Evolutionary conservation across 2,888 invertebrate genomes (phyloP), one percentile per base, ranked within the genome.

Genomic region (Anodontia alba): DNA sequence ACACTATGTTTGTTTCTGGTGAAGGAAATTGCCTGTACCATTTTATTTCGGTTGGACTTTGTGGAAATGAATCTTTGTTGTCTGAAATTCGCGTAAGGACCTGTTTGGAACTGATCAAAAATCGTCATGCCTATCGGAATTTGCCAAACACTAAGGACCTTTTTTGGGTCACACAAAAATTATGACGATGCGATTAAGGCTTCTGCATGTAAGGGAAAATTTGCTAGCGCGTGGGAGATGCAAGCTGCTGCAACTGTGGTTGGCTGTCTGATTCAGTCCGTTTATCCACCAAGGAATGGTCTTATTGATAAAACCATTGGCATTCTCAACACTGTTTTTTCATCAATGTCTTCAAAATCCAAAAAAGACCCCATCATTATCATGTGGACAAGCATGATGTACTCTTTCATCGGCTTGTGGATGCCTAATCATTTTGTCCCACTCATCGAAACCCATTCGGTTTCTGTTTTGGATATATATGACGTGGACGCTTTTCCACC

Each of bases 381-480:
- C 17, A 73, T 74, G 66, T 74, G 67, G 74, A 66, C 74, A 29
- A 38, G 62, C 38, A 38, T n/a, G n/a, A n/a, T n/a, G n/a, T n/a
- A n/a, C n/a, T n/a, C n/a, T n/a, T n/a, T n/a, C n/a, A n/a, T n/a
- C n/a, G n/a, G n/a, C n/a, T n/a, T n/a, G n/a, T n/a, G n/a, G n/a
- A n/a, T n/a, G n/a, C n/a, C n/a, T n/a, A n/a, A n/a, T n/a, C n/a
- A n/a, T n/a, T n/a, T n/a, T n/a, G n/a, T n/a, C n/a, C n/a, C n/a
- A n/a, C n/a, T n/a, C n/a, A n/a, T n/a, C n/a, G n/a, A n/a, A n/a
- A n/a, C n/a, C n/a, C n/a, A n/a, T n/a, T n/a, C n/a, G n/a, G n/a
- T n/a, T n/a, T n/a, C n/a, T n/a, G n/a, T n/a, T n/a, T n/a, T n/a
- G n/a, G n/a, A n/a, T n/a, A n/a, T n/a, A n/a, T n/a, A n/a, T n/a